A percentile compares a stretch with the other conserved stretches of the same genome.
Evolutionary conservation across 2,888 invertebrate species (phyloP).

Genomic region (Halocaridina rubra): DNA sequence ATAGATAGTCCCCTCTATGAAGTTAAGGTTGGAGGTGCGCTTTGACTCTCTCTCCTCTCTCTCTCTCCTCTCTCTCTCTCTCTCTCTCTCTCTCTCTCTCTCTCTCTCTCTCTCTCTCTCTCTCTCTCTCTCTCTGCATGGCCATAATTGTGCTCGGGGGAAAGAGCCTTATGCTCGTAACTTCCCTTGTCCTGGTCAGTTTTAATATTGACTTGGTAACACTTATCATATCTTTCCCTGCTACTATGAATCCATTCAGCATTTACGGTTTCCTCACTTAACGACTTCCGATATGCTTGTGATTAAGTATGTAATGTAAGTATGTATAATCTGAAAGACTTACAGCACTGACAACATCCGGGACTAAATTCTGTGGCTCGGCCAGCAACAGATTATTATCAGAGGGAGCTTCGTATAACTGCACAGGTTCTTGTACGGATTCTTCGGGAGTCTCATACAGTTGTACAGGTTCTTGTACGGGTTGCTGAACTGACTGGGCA

Average conservation of each 20-base stretch:
- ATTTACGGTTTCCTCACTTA: neutral
- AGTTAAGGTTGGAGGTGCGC: too few species aligned
- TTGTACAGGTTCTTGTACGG: neutral
- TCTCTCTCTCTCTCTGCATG: too few species aligned
- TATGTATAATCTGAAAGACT: conserved; percentile 1
- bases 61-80: too few species aligned
- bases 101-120: too few species aligned
- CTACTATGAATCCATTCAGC: neutral
- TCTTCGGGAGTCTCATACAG: neutral
- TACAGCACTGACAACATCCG: conserved; percentile 4
- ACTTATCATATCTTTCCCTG: neutral
- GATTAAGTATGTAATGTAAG: neutral
- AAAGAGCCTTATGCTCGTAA: too few species aligned
- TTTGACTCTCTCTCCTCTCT: too few species aligned
- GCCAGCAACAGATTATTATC: neutral
- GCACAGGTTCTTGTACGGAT: neutral
- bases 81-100: too few species aligned
- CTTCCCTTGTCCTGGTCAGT: too few species aligned
- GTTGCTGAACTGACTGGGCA: neutral
- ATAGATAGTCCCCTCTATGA: too few species aligned
- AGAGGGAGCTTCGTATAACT: conserved; percentile 15
- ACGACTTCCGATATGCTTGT: neutral
- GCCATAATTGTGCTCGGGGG: too few species aligned
- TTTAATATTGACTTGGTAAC: too few species aligned
- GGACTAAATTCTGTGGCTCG: conserved; percentile 22